phyloP scores from a whole-genome alignment of 2,888 invertebrate genomes.

The Sceliomorpha sp. region DNA sequence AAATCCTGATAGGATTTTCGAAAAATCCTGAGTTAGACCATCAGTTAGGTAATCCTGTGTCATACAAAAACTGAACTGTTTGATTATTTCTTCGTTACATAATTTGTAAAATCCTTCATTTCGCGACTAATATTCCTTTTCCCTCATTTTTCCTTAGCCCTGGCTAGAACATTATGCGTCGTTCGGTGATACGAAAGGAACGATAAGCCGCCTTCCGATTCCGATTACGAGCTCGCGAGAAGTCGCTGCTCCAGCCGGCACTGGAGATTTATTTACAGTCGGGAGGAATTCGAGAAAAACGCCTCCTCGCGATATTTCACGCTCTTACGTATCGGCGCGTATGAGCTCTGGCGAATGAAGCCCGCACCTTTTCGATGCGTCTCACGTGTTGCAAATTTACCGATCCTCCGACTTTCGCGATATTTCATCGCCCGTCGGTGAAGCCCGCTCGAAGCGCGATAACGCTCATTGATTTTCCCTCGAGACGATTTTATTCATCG shows the following conservation, averaged over 20 bases:
- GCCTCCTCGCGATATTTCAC: slow-evolving; percentile 7
- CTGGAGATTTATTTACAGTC: slow-evolving; percentile 14
- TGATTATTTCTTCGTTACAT: too few relatives aligned
- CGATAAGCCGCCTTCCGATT: slow-evolving; percentile 8
- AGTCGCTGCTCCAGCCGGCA: background rate
- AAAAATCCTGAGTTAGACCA: too few relatives aligned
- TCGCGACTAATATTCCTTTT: too few relatives aligned
- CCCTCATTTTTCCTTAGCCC: background rate
- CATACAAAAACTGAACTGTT: too few relatives aligned
- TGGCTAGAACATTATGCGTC: slow-evolving; percentile 3
- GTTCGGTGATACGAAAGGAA: slow-evolving; percentile 2
- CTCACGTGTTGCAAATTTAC: slow-evolving; percentile 11
- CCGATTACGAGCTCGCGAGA: slow-evolving; percentile 7
- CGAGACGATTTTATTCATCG: too few relatives aligned
- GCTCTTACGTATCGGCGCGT: slow-evolving; percentile 13
- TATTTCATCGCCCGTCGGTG: too few relatives aligned
- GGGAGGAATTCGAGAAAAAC: slow-evolving; percentile 9
- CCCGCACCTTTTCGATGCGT: slow-evolving; percentile 9
- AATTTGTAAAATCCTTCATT: too few relatives aligned
- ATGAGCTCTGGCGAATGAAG: slow-evolving; percentile 7
- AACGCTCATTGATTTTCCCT: too few relatives aligned
- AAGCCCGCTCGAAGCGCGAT: too few relatives aligned
- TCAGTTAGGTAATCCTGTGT: too few relatives aligned
- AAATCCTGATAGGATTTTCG: too few relatives aligned
- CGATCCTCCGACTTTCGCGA: background rate